Evolutionary conservation across 2,797 vertebrate genomes (phyloP).

Genomic region (Huso huso): DNA sequence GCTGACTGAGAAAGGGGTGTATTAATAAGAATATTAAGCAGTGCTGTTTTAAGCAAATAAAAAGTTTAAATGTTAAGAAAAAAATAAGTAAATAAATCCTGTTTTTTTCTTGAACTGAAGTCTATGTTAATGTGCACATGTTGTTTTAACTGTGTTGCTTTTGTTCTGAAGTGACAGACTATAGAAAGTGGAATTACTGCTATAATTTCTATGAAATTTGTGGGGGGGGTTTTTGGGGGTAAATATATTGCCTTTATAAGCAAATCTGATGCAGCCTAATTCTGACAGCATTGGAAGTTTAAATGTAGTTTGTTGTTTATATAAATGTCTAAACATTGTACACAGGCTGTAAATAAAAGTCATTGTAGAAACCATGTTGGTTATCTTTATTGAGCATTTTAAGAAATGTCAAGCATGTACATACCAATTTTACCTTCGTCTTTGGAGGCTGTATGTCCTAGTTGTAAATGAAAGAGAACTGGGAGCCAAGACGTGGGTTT

Average conservation of each 20-base stretch:
- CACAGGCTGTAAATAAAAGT: background rate
- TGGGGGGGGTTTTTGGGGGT: background rate
- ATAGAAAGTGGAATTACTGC: constrained; percentile 8
- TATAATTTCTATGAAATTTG: constrained; percentile 33
- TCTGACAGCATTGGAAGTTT: background rate
- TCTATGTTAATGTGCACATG: constrained; percentile 17
- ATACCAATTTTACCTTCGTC: background rate
- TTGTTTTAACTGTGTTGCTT: constrained; percentile 17
- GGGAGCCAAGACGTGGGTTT: background rate
- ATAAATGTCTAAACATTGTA: constrained; percentile 11
- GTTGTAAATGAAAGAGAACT: too few species aligned
- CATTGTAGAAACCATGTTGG: background rate
- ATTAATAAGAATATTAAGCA: too few species aligned
- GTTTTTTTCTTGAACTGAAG: constrained; percentile 7
- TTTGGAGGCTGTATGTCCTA: background rate
- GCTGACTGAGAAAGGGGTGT: too few species aligned
- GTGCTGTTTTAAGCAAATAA: background rate
- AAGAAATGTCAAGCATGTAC: background rate
- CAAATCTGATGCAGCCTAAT: constrained; percentile 2
- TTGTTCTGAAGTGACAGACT: constrained; percentile 16
- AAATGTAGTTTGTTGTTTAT: constrained; percentile 12
- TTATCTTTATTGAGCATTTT: constrained; percentile 3
- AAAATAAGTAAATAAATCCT: too few species aligned
- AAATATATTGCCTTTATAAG: background rate
- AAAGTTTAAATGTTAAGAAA: background rate